These are phyloP conservation scores for Apotomis turbidana DNA, from an alignment of 2,888 invertebrate species.

Conservation along the genomic window DNA sequence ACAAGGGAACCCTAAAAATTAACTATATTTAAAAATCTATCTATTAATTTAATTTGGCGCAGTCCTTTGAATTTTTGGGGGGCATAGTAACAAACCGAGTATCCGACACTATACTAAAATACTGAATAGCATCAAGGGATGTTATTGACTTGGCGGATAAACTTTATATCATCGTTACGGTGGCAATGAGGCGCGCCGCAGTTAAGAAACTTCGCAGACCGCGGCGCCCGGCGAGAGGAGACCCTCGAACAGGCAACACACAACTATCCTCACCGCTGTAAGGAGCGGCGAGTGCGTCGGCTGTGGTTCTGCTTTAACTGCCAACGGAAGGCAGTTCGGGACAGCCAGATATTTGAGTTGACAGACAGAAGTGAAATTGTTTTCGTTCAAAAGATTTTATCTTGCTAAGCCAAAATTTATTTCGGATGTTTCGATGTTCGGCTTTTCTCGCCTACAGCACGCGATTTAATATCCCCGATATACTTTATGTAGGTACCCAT, in stretches of 20 bases:
- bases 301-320: slow-evolving; percentile 4
- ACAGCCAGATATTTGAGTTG: not conserved
- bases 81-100: no score
- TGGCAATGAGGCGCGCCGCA: slow-evolving; percentile 1
- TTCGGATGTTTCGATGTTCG: no score
- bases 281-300: not conserved
- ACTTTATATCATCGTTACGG: not conserved
- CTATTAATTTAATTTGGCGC: no score
- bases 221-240: not conserved
- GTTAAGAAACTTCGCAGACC: slow-evolving; percentile 30
- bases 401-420: no score
- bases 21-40: no score
- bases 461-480: no score
- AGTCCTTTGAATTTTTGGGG: no score
- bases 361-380: slow-evolving; percentile 2
- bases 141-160: slow-evolving; percentile 6
- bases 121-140: not conserved
- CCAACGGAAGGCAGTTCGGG: not conserved
- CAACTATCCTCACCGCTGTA: not conserved
- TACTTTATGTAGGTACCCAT: no score
- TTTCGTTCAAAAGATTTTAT: not conserved
- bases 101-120: not conserved
- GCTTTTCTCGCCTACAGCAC: no score
- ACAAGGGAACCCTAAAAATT: no score
- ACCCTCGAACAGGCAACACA: not conserved